These are phyloP conservation scores for Reinhardtius hippoglossoides DNA, from an alignment of 2,113 vertebrate genomes.

Conservation along the genomic window DNA sequence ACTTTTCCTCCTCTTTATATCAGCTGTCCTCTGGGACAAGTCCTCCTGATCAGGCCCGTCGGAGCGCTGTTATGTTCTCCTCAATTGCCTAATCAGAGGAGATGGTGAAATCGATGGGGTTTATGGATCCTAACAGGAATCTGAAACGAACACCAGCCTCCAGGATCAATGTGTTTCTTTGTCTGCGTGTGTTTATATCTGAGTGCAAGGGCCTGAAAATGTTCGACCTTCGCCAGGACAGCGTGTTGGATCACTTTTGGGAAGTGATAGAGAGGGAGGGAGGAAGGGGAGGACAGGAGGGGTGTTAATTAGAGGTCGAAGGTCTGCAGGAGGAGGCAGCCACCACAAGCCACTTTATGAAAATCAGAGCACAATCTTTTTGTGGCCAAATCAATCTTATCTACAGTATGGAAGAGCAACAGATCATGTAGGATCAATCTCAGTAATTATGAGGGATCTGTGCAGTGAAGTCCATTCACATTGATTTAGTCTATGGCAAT, in stretches of 20 bases:
- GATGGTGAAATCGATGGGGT: conserved; percentile 84
- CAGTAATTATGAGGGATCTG: conserved; percentile 43
- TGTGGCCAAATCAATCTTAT: conserved; percentile 51
- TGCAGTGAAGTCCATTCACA: conserved; percentile 50
- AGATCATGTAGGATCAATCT: conserved; percentile 57
- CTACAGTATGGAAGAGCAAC: conserved; percentile 35
- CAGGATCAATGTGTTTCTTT: conserved; percentile 76
- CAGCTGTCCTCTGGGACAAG: conserved; percentile 64
- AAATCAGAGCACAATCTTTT: conserved; percentile 41
- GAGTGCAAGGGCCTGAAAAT: conserved; percentile 38
- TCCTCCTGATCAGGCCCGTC: conserved; percentile 67
- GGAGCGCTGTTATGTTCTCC: conserved; percentile 65
- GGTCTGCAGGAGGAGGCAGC: conserved; percentile 24
- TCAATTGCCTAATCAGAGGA: conserved; percentile 86
- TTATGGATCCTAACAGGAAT: conserved; percentile 85
- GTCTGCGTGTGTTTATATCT: conserved; percentile 41
- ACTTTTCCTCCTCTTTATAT: conserved; percentile 31
- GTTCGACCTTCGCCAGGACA: conserved; percentile 70
- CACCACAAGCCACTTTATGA: conserved; percentile 54
- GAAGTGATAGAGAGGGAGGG: conserved; percentile 39
- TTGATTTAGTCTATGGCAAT: conserved; percentile 62
- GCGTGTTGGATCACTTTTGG: conserved; percentile 59
- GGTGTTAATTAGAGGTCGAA: conserved; percentile 63
- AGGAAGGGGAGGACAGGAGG: neutral
- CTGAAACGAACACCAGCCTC: conserved; percentile 82